Evolutionary conservation across 1,140 invertebrate species (phyloP).

Genomic region (Trichoplusia ni): DNA sequence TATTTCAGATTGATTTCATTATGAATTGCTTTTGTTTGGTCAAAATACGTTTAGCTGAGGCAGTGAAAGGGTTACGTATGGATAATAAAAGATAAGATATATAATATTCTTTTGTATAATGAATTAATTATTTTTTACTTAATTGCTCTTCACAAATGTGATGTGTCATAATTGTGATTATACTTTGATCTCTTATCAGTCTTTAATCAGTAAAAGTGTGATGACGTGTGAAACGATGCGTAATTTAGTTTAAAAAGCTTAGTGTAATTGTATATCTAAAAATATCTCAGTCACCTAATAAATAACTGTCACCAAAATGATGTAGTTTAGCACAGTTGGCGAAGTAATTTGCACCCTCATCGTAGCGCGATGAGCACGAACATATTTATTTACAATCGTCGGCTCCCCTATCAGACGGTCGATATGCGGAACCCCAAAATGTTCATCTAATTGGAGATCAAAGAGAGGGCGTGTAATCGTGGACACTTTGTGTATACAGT

Average conservation of each 20-base stretch:
- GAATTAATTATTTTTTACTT: too few relatives aligned
- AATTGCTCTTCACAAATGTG: too few relatives aligned
- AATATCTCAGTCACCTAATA: not conserved
- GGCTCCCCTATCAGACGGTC: conserved; percentile 45
- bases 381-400: conserved; percentile 56
- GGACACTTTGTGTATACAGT: conserved; percentile 60
- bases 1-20: conserved; percentile 20
- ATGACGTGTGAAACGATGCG: too few relatives aligned
- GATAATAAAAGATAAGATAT: too few relatives aligned
- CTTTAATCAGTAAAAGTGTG: too few relatives aligned
- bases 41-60: not conserved
- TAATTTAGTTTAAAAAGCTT: too few relatives aligned
- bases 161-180: too few relatives aligned
- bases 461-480: conserved; percentile 75
- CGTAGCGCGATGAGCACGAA: conserved; percentile 41
- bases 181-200: too few relatives aligned
- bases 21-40: conserved; percentile 1
- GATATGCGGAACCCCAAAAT: conserved; percentile 72
- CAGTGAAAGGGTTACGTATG: not conserved
- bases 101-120: too few relatives aligned
- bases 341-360: conserved; percentile 25
- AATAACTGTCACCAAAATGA: not conserved
- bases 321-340: conserved; percentile 13
- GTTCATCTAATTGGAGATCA: conserved; percentile 80
- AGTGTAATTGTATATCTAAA: too few relatives aligned